Percentiles rank a stretch among this genome's conserved stretches.
These are phyloP conservation scores for Parascotia fuliginaria DNA, from an alignment of 2,888 invertebrate species.

Conservation along the genomic window DNA sequence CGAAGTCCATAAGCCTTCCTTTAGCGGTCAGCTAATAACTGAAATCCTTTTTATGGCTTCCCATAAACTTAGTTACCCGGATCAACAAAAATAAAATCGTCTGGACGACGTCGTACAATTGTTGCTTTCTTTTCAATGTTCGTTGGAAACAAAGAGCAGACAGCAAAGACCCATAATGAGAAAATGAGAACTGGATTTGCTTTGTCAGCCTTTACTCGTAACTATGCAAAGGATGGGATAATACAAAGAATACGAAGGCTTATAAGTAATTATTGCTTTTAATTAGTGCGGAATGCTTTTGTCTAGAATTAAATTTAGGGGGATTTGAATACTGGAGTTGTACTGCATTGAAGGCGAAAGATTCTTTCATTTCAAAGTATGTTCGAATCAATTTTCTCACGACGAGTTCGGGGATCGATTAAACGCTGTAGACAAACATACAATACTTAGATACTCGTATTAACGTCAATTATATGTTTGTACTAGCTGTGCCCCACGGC, in stretches of 20 bases:
- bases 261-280: constrained; percentile 34
- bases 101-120: constrained; percentile 32
- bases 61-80: constrained; percentile 38
- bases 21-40: background rate
- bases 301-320: background rate
- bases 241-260: constrained; percentile 33
- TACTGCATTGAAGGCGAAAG: no score
- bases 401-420: no score
- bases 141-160: constrained; percentile 63
- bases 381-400: no score
- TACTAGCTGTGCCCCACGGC: no score
- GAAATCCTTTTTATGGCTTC: constrained; percentile 9
- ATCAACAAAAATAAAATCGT: constrained; percentile 47
- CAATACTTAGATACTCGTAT: no score
- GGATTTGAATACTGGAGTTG: background rate
- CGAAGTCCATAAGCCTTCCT: background rate
- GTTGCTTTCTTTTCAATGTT: constrained; percentile 54
- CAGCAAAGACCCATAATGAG: constrained; percentile 70
- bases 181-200: constrained; percentile 77
- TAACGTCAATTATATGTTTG: no score
- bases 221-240: constrained; percentile 54
- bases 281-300: constrained; percentile 23
- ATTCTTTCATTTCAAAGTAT: no score
- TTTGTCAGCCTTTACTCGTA: constrained; percentile 60
- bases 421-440: no score